Evolutionary conservation across 2,797 vertebrate genomes (phyloP), one percentile per base, ranked within the genome.

Genomic region (Cryptoprocta ferox): DNA sequence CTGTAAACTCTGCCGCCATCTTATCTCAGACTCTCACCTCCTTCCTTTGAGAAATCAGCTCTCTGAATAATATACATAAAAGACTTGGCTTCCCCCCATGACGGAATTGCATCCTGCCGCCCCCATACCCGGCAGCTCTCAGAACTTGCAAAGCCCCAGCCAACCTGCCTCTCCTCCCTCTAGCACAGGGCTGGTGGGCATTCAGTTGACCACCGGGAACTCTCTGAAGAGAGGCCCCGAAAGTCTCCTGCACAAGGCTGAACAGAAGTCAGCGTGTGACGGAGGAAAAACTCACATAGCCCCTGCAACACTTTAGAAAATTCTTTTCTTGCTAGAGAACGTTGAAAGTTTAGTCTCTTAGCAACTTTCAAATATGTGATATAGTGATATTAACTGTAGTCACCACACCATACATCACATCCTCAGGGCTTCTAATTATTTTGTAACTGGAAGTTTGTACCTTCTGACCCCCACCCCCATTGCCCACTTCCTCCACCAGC

Each of bases 151-250:
- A 37, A 65, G 28, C 39, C 15, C 15, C 28, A 19, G 45, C 45
- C 45, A n/a, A 5, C 45, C 32, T 39, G 18, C 56, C 59, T 48
- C 42, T 73, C 50, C 28, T 13, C 15, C 8, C 10, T 7, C 2
- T 0, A 14, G 8, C 56, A 5, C 14, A 35, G 10, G 35, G 26
- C 28, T 32, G 2, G 1, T 26, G 1, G 61, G 3, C 3, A 6
- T 16, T 35, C 45, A 42, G 53, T 4, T 3, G 8, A 6, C 4
- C 6, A 2, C 30, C 32, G 39, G 32, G n/a, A 65, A 35, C 83
- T 14, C 70, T 66, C 73, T 19, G 11, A 61, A 15, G 48, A 65
- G 8, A 18, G 5, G 37, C 7, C 30, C 81, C 1, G 0, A 28
- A 45, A 80, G 37, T 39, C 21, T 70, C 82, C 82, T 59, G n/a